phyloP scores from a whole-genome alignment of 2,113 vertebrate genomes.

The Pteruthius melanotis region DNA sequence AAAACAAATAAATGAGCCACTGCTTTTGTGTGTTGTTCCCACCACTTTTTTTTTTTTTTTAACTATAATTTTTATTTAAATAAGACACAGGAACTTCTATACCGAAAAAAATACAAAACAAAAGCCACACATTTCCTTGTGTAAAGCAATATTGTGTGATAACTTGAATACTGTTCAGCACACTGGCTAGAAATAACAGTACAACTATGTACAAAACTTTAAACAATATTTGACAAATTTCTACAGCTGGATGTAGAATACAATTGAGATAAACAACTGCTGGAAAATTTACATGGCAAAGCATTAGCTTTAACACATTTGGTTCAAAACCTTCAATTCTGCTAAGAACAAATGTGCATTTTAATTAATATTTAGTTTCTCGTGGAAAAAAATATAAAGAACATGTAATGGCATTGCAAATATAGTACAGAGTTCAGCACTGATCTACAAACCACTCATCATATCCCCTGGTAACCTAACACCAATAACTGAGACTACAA shows the following conservation, averaged over 20 bases:
- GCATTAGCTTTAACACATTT: conserved; percentile 76
- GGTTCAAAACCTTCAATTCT: conserved; percentile 72
- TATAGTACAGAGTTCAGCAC: conserved; percentile 67
- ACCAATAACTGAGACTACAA: conserved; percentile 57
- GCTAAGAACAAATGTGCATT: conserved; percentile 73
- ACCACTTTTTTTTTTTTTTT: conserved; percentile 36
- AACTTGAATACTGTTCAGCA: conserved; percentile 81
- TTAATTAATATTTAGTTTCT: conserved; percentile 78
- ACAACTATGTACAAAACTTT: conserved; percentile 80
- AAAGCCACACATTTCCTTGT: conserved; percentile 81
- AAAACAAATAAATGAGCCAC: conserved; percentile 13
- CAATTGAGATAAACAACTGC: conserved; percentile 76
- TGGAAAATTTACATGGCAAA: conserved; percentile 75
- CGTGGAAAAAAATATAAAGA: conserved; percentile 70
- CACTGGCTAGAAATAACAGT: conserved; percentile 80
- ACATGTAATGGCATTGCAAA: conserved; percentile 57
- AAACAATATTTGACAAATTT: conserved; percentile 77
- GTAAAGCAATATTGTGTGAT: conserved; percentile 80
- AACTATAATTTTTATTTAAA: conserved; percentile 92
- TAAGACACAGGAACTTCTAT: conserved; percentile 88
- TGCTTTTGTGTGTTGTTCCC: neutral
- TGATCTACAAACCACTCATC: conserved; percentile 48
- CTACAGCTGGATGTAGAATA: conserved; percentile 76
- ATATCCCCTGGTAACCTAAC: conserved; percentile 45
- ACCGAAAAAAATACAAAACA: conserved; percentile 87